Conservation (phyloP, 2,888 invertebrate species). For the Perdita meconis region DNA sequence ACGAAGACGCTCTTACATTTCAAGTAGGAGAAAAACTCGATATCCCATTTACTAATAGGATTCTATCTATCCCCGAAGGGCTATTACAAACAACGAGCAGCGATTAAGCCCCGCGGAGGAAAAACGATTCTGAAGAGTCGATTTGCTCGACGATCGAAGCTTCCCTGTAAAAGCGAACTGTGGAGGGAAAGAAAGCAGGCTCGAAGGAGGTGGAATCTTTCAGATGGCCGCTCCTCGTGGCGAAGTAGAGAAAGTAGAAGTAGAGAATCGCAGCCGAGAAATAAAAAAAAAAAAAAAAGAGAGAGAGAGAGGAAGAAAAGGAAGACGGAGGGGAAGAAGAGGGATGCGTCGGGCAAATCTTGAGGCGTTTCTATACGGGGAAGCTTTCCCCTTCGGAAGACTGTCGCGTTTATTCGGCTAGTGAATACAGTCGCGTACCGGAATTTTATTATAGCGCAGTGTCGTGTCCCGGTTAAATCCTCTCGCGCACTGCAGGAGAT, state of each 20-base stretch:
- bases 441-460: conserved; percentile 46
- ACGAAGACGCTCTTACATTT: neutral
- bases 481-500: conserved; percentile 6
- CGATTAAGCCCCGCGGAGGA: conserved; percentile 33
- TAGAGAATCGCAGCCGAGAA: conserved; percentile 20
- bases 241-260: conserved; percentile 34
- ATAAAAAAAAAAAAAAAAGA: conserved; percentile 12
- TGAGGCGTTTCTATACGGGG: conserved; percentile 44
- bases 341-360: conserved; percentile 35
- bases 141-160: conserved; percentile 25
- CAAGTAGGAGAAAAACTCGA: conserved; percentile 19
- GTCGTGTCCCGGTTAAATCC: conserved; percentile 19
- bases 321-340: neutral
- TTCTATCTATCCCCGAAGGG: conserved; percentile 22
- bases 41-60: conserved; percentile 41
- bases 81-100: conserved; percentile 33
- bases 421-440: conserved; percentile 16
- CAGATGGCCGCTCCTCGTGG: conserved; percentile 20
- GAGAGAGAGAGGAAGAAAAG: conserved; percentile 12
- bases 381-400: neutral
- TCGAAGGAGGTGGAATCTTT: conserved; percentile 16
- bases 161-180: neutral
- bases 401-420: conserved; percentile 23
- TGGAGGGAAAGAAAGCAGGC: neutral
- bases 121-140: neutral